Conservation (phyloP, 2,113 vertebrate species). For the Atherinomorus stipes region DNA sequence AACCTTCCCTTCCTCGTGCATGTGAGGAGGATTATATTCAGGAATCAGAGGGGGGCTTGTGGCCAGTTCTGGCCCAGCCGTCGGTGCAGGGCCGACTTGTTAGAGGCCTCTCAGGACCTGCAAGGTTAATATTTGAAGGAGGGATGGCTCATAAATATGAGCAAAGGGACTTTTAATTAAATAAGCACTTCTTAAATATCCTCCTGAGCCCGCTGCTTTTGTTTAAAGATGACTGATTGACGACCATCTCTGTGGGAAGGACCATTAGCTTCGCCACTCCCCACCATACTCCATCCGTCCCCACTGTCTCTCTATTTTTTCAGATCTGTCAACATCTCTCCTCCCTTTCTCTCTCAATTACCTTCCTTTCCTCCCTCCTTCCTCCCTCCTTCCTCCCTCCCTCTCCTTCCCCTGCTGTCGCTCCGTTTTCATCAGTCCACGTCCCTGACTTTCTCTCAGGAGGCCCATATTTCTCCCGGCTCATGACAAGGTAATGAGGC, state of each 20-base stretch:
- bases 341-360: conserved; percentile 76
- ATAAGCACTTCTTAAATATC: conserved; percentile 98
- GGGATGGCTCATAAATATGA: conserved; percentile 95
- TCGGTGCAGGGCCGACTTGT: conserved; percentile 23
- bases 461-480: conserved; percentile 82
- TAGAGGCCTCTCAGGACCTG: conserved; percentile 70
- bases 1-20: too few species aligned
- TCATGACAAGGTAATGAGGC: conserved; percentile 84
- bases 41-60: too few species aligned
- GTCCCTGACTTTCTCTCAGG: conserved; percentile 74
- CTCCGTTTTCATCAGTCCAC: conserved; percentile 70
- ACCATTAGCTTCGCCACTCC: conserved; percentile 82
- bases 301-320: conserved; percentile 60
- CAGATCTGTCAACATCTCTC: conserved; percentile 75
- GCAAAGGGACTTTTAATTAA: conserved; percentile 99
- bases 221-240: conserved; percentile 99
- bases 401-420: conserved; percentile 55
- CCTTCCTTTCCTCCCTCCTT: conserved; percentile 48
- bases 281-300: conserved; percentile 57
- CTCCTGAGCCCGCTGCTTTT: conserved; percentile 95
- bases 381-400: conserved; percentile 43
- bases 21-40: too few species aligned
- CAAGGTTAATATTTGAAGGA: conserved; percentile 97
- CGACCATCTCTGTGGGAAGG: conserved; percentile 84
- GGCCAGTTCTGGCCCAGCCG: not conserved